These are phyloP conservation scores for Heterodera filipjevi DNA, from an alignment of 2,888 invertebrate genomes.

Conservation along the genomic window DNA sequence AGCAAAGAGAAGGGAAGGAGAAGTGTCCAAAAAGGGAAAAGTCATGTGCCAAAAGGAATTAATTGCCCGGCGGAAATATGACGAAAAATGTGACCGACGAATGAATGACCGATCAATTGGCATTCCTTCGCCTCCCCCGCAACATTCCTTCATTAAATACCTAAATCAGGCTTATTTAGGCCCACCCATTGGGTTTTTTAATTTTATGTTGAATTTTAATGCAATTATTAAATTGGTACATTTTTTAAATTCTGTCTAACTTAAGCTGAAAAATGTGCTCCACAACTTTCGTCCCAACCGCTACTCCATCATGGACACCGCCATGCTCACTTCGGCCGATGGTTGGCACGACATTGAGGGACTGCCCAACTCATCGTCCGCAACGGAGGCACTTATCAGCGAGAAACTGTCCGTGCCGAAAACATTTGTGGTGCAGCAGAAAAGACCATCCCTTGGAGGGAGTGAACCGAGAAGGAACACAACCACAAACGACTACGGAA, in stretches of 20 bases:
- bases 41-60: background rate
- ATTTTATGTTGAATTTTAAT: background rate
- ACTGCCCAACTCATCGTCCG: background rate
- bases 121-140: no score
- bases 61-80: no score
- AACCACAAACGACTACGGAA: conserved; percentile 14
- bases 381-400: background rate
- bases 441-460: no score
- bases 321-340: background rate
- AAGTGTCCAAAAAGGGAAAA: background rate
- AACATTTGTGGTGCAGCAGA: background rate
- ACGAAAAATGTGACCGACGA: no score
- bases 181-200: no score
- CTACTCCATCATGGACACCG: conserved; percentile 38
- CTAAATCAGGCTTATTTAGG: no score
- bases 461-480: no score
- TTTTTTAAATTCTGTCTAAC: no score
- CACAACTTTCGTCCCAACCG: conserved; percentile 44
- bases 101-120: no score
- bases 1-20: background rate
- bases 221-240: no score
- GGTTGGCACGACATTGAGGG: conserved; percentile 11
- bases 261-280: conserved; percentile 40
- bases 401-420: background rate
- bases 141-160: no score